phyloP scores from a whole-genome alignment of 2,797 vertebrate genomes.

The Poliocrania exsul region DNA sequence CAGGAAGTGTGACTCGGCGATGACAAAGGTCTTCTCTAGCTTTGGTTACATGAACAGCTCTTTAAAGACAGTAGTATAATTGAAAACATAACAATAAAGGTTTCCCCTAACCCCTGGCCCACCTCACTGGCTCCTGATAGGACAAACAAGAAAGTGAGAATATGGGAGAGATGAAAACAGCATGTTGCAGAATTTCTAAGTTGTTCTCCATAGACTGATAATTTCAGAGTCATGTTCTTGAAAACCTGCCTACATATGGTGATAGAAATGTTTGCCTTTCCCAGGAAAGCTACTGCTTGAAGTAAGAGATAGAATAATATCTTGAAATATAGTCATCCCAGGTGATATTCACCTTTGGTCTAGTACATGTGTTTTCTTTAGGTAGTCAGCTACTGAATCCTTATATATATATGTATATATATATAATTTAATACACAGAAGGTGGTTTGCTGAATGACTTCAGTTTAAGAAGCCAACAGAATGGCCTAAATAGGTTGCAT shows the following conservation, averaged over 20 bases:
- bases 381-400: not conserved
- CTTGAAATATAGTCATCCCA: not conserved
- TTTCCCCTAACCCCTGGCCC: not conserved
- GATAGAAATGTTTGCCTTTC: conserved; percentile 40
- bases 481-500: not conserved
- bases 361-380: not conserved
- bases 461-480: not conserved
- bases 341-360: not conserved
- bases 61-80: not conserved
- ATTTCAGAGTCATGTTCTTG: not conserved
- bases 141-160: not conserved
- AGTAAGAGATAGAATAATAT: not conserved
- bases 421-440: not conserved
- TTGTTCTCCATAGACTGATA: not conserved
- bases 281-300: not conserved
- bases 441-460: not conserved
- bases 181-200: not conserved
- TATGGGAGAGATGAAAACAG: not conserved
- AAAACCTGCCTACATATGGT: not conserved
- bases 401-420: not conserved
- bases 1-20: not conserved
- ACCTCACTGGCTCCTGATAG: not conserved
- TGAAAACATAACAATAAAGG: not conserved
- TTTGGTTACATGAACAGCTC: not conserved
- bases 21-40: not conserved